A percentile compares a stretch with the other conserved stretches of the same genome.
phyloP scores from a whole-genome alignment of 37 sponge, comb jelly and placozoan species.

The Ianthella basta region DNA sequence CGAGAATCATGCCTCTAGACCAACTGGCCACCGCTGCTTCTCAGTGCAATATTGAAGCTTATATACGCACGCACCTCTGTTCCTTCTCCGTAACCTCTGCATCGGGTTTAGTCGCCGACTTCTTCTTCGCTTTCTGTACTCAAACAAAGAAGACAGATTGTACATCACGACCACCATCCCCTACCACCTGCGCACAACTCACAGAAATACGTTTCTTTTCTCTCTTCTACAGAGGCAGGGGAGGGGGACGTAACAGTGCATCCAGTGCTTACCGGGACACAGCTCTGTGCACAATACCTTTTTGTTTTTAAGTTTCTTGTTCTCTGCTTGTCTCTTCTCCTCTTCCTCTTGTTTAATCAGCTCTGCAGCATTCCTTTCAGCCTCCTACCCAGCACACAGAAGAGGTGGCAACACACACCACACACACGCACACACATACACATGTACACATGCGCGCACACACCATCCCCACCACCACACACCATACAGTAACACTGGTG shows the following conservation, averaged over 20 bases:
- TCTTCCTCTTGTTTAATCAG: constrained; percentile 59
- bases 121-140: constrained; percentile 21
- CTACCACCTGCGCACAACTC: not conserved
- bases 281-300: constrained; percentile 24
- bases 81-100: not conserved
- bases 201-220: not conserved
- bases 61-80: not conserved
- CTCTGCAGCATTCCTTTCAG: constrained; percentile 39
- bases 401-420: not conserved
- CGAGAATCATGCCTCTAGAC: constrained; percentile 96
- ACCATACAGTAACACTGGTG: not conserved
- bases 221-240: not conserved
- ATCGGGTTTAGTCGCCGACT: not conserved
- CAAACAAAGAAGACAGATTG: not conserved
- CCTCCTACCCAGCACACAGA: constrained; percentile 15
- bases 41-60: not conserved
- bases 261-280: not conserved
- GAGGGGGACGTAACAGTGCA: not conserved
- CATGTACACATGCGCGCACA: constrained; percentile 20
- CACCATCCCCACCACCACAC: not conserved
- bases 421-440: not conserved
- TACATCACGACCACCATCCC: not conserved
- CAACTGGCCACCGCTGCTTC: constrained; percentile 69
- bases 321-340: constrained; percentile 52
- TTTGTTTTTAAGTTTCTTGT: constrained; percentile 52